A percentile compares a stretch with the other conserved stretches of the same genome.
These are phyloP conservation scores for Harlomillsia oculata DNA, from an alignment of 1,140 invertebrate species.

Conservation along the genomic window DNA sequence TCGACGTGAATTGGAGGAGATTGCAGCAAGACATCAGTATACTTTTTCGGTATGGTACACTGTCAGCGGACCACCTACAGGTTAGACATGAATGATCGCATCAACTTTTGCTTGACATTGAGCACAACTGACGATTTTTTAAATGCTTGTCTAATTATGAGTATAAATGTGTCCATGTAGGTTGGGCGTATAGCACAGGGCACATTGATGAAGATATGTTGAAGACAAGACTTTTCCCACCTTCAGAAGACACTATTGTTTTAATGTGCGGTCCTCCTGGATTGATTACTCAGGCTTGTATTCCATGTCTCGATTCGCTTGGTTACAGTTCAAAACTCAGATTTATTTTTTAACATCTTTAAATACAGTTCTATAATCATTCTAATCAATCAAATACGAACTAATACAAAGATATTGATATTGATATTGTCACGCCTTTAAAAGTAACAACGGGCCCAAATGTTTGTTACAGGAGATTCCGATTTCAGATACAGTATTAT, in stretches of 20 bases:
- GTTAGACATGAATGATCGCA: conserved; percentile 16
- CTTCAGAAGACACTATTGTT: conserved; percentile 65
- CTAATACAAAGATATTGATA: too few relatives aligned
- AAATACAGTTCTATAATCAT: too few relatives aligned
- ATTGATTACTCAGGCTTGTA: conserved; percentile 96
- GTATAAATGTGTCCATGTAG: conserved; percentile 42
- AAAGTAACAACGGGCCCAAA: too few relatives aligned
- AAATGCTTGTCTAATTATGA: not conserved
- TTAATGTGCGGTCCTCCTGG: conserved; percentile 94
- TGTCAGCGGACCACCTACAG: conserved; percentile 44
- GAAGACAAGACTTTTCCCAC: conserved; percentile 70
- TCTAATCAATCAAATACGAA: too few relatives aligned
- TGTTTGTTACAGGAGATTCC: too few relatives aligned
- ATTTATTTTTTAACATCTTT: conserved; percentile 86
- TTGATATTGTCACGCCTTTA: too few relatives aligned
- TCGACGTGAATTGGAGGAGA: conserved; percentile 51
- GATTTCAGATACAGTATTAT: too few relatives aligned
- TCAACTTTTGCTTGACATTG: too few relatives aligned
- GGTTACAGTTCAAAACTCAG: conserved; percentile 64
- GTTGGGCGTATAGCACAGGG: conserved; percentile 83
- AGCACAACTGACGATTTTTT: too few relatives aligned
- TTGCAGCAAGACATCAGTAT: conserved; percentile 42
- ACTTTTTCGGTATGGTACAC: conserved; percentile 51
- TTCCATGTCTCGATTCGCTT: conserved; percentile 85
- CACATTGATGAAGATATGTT: conserved; percentile 92